Conservation (phyloP, 2,888 invertebrate species). For the Stratiomys singularior region DNA sequence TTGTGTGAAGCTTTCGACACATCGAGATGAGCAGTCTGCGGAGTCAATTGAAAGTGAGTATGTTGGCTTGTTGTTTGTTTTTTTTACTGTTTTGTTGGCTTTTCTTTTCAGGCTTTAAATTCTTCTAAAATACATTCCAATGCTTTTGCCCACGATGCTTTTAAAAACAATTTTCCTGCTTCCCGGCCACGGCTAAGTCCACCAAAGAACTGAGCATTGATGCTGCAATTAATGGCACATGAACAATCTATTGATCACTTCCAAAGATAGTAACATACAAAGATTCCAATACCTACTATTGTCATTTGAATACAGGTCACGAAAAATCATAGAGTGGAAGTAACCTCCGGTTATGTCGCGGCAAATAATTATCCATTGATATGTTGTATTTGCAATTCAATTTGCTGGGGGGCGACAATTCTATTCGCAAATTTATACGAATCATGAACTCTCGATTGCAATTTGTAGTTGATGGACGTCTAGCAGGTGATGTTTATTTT, state of each 20-base stretch:
- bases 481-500: not conserved
- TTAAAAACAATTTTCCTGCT: too few species aligned
- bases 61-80: not conserved
- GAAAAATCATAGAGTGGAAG: not conserved
- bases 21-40: slow-evolving; percentile 63
- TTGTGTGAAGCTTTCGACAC: slow-evolving; percentile 45
- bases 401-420: not conserved
- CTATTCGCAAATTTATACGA: not conserved
- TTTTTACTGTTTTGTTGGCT: too few species aligned
- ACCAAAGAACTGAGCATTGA: too few species aligned
- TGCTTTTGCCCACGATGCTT: too few species aligned
- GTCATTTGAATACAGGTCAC: slow-evolving; percentile 12
- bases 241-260: not conserved
- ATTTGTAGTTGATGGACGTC: not conserved
- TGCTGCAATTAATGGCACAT: too few species aligned
- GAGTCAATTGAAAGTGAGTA: slow-evolving; percentile 64
- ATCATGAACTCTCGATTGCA: not conserved
- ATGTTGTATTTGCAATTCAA: not conserved
- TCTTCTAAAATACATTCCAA: too few species aligned
- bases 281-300: not conserved
- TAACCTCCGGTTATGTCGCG: not conserved
- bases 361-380: not conserved
- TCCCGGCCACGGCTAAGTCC: too few species aligned
- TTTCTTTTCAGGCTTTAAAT: too few species aligned
- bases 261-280: not conserved